A percentile compares a stretch with the other conserved stretches of the same genome.
phyloP scores from a whole-genome alignment of 2,888 invertebrate genomes.

The Muscina levida region DNA sequence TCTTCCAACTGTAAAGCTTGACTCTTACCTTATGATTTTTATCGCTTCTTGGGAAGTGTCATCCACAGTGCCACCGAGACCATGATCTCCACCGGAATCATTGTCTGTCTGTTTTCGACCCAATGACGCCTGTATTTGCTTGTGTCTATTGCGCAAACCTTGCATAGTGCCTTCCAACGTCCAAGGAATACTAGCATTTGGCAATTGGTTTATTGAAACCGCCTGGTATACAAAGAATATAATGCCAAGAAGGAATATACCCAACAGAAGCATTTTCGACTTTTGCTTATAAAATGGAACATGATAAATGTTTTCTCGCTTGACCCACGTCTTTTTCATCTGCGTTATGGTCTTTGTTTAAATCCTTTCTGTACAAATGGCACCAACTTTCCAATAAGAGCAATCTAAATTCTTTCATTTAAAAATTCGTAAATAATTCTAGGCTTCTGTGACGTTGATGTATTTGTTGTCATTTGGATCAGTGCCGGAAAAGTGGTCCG shows the following conservation, averaged over 20 bases:
- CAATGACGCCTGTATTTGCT: conserved; percentile 60
- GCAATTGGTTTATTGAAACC: conserved; percentile 79
- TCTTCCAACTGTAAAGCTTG: background rate
- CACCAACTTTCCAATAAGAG: background rate
- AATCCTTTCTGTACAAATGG: too few relatives aligned
- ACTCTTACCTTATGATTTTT: conserved; percentile 75
- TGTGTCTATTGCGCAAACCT: conserved; percentile 67
- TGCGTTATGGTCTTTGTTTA: too few relatives aligned
- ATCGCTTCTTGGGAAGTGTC: conserved; percentile 68
- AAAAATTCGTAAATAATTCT: background rate
- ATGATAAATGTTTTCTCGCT: conserved; percentile 79
- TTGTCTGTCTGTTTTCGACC: conserved; percentile 62
- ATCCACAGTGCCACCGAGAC: conserved; percentile 12
- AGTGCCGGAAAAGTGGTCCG: too few relatives aligned
- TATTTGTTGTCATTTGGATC: too few relatives aligned
- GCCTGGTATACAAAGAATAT: conserved; percentile 78
- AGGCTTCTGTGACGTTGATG: background rate
- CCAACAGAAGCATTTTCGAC: conserved; percentile 78
- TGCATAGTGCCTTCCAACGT: conserved; percentile 72
- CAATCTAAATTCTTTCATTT: conserved; percentile 5
- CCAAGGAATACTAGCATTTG: conserved; percentile 75
- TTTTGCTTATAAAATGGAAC: conserved; percentile 80
- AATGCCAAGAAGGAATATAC: conserved; percentile 78
- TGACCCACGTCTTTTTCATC: conserved; percentile 79
- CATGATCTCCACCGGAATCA: conserved; percentile 57